These are phyloP conservation scores for Diachasmimorpha longicaudata DNA, from an alignment of 1,140 invertebrate species.

Conservation along the genomic window DNA sequence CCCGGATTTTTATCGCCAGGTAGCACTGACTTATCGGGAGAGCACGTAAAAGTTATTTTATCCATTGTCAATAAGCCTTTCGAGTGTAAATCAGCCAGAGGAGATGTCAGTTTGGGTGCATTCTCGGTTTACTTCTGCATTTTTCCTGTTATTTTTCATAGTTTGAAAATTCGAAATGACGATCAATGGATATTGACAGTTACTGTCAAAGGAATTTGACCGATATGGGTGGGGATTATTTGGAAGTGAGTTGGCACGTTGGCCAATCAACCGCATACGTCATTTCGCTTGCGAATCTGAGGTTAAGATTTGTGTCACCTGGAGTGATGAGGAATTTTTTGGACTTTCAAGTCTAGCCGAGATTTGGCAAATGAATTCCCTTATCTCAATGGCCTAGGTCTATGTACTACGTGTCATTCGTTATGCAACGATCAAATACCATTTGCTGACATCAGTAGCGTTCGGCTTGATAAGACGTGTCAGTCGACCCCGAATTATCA, in stretches of 20 bases:
- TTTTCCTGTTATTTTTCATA: too few species aligned
- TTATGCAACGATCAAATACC: conserved; percentile 2
- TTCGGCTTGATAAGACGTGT: not conserved
- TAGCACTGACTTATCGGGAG: conserved; percentile 1
- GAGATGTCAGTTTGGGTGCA: too few species aligned
- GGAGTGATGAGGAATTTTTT: not conserved
- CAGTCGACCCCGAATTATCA: not conserved
- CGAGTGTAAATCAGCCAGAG: not conserved
- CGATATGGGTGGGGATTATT: too few species aligned
- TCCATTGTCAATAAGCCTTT: not conserved
- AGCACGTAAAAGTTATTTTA: not conserved
- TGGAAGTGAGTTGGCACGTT: too few species aligned
- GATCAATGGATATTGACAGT: too few species aligned
- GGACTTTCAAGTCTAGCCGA: not conserved
- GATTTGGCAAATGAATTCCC: not conserved
- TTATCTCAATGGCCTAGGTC: not conserved
- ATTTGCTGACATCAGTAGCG: not conserved
- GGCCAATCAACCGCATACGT: too few species aligned
- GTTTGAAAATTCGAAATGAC: too few species aligned
- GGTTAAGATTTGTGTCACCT: not conserved
- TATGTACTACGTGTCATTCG: not conserved
- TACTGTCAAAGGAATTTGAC: too few species aligned
- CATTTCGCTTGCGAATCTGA: not conserved
- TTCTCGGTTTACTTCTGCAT: too few species aligned
- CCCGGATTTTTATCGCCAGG: conserved; percentile 33